Evolutionary conservation across 2,113 vertebrate genomes (phyloP), one percentile per base, ranked within the genome.

Genomic region (Grammomys dolichurus): DNA sequence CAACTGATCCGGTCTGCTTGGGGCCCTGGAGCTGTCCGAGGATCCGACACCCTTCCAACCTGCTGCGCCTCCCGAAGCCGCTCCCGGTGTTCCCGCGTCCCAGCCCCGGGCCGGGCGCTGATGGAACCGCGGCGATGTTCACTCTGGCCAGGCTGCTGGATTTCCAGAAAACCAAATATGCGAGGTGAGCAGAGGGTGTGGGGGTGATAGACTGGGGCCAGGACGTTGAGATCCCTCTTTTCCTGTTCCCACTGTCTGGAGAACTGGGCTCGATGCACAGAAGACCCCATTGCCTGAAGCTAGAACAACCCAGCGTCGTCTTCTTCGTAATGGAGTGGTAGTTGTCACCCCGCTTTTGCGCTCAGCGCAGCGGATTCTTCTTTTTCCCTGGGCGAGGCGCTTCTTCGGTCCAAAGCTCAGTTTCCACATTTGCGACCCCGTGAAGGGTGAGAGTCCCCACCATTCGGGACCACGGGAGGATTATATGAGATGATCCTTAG

Each of bases 81-180:
- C 67, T 76, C 14, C 40, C 43, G 87, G 11, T 65, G 85, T 88
- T 67, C 89, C 72, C 17, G 58, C 11, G 40, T 56, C 26, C 36
- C 43, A 75, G 93, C 69, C 96, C 96, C 36, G 17, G 54, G 78
- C 94, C 19, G 93, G 96, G 89, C 51, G 80, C 98, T 73, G 91
- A 98, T 98, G 98, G 98, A 97, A 98, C 82, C 70, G 97, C 86
- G 96, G 95, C 93, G 98, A 98, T 99, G 98, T 97, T 98, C 85
- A 90, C 91, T 69, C 98, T 75, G 70, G 69, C 98, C 93, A 95
- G 98, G 95, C 96, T 98, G 96, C 99, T 99, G 99, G 99, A 99
- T 98, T 99, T 99, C 92, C 99, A 99, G 98, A 99, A 99, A 98
- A 99, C 99, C 12, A 99, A 98, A 96, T 99, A 99, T 93, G 99